Conservation (phyloP, 1,140 invertebrate genomes). For the Palaemon carinicauda region DNA sequence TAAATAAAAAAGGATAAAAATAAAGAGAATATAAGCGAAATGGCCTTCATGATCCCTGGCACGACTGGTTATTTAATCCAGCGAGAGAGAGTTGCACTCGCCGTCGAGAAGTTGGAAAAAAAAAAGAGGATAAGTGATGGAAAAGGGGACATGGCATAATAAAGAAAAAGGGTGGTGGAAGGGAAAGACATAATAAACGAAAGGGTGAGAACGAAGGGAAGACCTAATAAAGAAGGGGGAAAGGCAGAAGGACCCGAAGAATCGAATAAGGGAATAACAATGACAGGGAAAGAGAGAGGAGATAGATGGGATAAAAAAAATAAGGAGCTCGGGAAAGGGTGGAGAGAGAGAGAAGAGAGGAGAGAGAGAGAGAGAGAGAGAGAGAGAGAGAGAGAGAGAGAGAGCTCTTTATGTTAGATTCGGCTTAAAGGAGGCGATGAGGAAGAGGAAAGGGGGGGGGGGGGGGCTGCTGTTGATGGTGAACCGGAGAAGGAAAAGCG, state of each 20-base stretch:
- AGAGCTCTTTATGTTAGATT: background rate
- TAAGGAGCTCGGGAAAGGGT: background rate
- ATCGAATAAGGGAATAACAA: background rate
- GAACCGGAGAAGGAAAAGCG: background rate
- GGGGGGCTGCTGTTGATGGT: too few species aligned
- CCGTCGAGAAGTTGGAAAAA: too few species aligned
- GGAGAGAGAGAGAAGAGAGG: background rate
- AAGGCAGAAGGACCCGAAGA: background rate
- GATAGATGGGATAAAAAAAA: background rate
- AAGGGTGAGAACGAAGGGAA: background rate
- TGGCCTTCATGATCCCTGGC: too few species aligned
- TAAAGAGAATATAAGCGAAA: too few species aligned
- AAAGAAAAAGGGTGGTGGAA: background rate
- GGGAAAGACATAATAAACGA: background rate
- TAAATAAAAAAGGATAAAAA: too few species aligned
- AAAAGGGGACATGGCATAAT: background rate
- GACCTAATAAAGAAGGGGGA: background rate
- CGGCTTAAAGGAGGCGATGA: background rate
- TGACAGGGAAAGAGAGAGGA: background rate
- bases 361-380: background rate
- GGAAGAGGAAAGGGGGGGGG: background rate
- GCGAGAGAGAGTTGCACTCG: too few species aligned
- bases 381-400: too few species aligned
- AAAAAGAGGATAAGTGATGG: background rate
- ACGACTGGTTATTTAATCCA: too few species aligned